Evolutionary conservation across 2,797 vertebrate species (phyloP).

Genomic region (Anguilla marmorata): DNA sequence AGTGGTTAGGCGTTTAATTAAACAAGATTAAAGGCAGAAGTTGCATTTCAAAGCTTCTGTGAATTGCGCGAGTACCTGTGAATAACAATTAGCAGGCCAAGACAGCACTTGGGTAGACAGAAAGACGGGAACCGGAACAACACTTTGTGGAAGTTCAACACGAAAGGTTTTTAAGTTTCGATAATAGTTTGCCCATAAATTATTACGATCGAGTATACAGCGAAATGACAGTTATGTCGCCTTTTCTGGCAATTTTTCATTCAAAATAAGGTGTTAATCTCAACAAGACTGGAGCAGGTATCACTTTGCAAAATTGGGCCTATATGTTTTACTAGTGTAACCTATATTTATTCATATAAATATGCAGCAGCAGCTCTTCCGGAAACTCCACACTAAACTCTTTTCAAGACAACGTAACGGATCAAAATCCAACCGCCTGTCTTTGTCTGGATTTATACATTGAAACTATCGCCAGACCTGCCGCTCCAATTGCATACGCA

Average conservation of each 20-base stretch:
- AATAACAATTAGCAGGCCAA: background rate
- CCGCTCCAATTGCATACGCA: background rate
- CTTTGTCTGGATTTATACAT: background rate
- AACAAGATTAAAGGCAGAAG: background rate
- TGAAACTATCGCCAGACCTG: background rate
- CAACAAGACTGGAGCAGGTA: background rate
- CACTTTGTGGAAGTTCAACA: background rate
- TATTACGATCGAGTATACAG: background rate
- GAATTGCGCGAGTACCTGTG: background rate
- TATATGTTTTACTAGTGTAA: background rate
- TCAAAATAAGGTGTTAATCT: constrained; percentile 1
- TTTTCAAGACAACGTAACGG: background rate
- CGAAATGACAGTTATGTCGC: background rate
- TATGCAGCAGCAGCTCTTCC: background rate
- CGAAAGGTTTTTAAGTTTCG: background rate
- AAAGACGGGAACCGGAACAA: background rate
- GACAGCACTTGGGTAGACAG: no score
- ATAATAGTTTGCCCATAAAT: background rate
- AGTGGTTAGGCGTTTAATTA: background rate
- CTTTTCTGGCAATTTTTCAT: background rate
- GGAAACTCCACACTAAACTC: background rate
- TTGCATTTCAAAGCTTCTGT: background rate
- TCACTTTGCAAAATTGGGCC: no score
- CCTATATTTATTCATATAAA: background rate
- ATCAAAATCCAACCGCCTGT: background rate